Evolutionary conservation across 2,888 invertebrate genomes (phyloP).

Genomic region (Drosophila macrospina): DNA sequence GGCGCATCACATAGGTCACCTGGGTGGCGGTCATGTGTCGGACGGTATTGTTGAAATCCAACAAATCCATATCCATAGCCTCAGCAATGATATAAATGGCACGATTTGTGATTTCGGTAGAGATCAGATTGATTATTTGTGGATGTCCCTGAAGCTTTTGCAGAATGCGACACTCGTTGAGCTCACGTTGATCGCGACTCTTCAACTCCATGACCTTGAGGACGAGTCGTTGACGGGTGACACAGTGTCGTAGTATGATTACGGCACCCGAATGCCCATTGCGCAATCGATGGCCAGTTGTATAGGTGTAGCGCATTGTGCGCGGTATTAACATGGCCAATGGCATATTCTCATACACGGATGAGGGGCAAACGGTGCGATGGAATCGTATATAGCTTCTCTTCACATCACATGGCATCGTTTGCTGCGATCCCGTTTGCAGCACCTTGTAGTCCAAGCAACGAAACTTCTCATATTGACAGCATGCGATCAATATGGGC

Average conservation of each 20-base stretch:
- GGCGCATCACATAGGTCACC: not conserved
- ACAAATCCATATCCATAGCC: constrained; percentile 20
- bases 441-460: not conserved
- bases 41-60: not conserved
- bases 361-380: not conserved
- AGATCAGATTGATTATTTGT: not conserved
- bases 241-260: not conserved
- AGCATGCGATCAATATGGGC: not conserved
- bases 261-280: not conserved
- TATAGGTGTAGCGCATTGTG: not conserved
- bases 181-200: not conserved
- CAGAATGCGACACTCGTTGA: not conserved
- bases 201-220: constrained; percentile 2
- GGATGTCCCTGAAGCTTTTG: constrained; percentile 12
- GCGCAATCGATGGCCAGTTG: not conserved
- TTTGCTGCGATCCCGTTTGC: not conserved
- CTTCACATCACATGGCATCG: not conserved
- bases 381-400: not conserved
- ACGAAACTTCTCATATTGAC: constrained; percentile 11
- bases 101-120: not conserved
- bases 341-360: not conserved
- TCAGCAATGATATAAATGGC: constrained; percentile 10
- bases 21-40: not conserved
- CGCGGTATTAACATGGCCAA: constrained; percentile 14
- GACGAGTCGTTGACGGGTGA: not conserved